Percentiles rank a stretch among this genome's conserved stretches.
Evolutionary conservation across 2,113 vertebrate genomes (phyloP).

Genomic region (Nematolebias whitei): DNA sequence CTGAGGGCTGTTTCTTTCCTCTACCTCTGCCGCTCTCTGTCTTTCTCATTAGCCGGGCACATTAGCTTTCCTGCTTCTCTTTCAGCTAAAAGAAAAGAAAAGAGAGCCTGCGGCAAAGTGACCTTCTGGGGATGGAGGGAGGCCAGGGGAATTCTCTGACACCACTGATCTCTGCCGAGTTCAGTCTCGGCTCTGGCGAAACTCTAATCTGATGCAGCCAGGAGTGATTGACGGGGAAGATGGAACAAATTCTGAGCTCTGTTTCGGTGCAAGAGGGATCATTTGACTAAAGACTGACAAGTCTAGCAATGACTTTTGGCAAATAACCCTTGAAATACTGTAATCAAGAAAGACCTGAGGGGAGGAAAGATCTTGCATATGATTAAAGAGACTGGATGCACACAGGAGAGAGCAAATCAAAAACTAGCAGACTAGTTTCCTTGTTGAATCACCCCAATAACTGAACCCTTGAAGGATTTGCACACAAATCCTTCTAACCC

Average conservation of each 20-base stretch:
- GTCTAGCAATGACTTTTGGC: conserved; percentile 49
- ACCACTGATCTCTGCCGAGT: conserved; percentile 72
- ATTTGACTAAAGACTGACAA: conserved; percentile 62
- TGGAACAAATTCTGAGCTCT: conserved; percentile 62
- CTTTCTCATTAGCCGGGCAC: conserved; percentile 63
- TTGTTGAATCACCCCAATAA: conserved; percentile 31
- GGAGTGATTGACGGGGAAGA: conserved; percentile 64
- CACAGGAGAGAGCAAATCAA: conserved; percentile 28
- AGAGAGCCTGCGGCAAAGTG: conserved; percentile 77
- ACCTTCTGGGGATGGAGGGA: conserved; percentile 74
- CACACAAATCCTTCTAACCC: conserved; percentile 25
- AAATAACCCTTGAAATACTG: conserved; percentile 58
- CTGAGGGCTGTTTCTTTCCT: conserved; percentile 11
- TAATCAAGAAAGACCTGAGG: conserved; percentile 48
- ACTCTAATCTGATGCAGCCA: conserved; percentile 70
- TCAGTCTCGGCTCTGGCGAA: conserved; percentile 63
- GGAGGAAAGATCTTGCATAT: conserved; percentile 43
- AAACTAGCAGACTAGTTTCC: conserved; percentile 22
- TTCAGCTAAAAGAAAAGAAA: conserved; percentile 58
- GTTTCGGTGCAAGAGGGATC: conserved; percentile 34
- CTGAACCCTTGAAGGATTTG: conserved; percentile 35
- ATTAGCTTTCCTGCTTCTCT: conserved; percentile 60
- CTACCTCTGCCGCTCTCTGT: conserved; percentile 37
- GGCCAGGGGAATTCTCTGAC: conserved; percentile 72
- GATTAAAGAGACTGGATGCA: conserved; percentile 46